Evolutionary conservation across 1,140 invertebrate species (phyloP).

Genomic region (Atta cephalotes): DNA sequence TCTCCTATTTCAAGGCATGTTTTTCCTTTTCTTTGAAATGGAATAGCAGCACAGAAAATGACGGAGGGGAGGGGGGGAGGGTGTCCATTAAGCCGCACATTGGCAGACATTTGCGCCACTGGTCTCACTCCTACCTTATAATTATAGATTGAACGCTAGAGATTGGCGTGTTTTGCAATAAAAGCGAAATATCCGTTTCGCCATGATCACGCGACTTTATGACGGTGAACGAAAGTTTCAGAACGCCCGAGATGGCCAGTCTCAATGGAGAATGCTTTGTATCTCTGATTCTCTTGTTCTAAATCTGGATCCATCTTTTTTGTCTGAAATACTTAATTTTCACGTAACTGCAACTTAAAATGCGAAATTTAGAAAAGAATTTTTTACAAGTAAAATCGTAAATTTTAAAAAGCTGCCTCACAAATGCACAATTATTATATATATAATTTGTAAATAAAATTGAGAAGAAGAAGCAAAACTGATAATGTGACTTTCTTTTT

Average conservation of each 20-base stretch:
- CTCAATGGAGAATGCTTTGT: not conserved
- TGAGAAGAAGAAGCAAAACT: not conserved
- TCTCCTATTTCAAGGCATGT: not conserved
- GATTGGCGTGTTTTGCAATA: constrained; percentile 35
- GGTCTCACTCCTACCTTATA: constrained; percentile 58
- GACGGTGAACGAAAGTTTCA: constrained; percentile 15
- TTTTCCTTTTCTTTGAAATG: constrained; percentile 32
- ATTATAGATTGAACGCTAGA: constrained; percentile 53
- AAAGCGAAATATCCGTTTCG: constrained; percentile 38
- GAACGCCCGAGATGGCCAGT: not conserved
- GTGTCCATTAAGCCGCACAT: constrained; percentile 26
- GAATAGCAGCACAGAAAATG: not conserved
- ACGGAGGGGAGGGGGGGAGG: not conserved
- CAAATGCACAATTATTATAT: not conserved
- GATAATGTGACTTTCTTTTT: no score
- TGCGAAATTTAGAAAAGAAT: not conserved
- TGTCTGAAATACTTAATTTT: not conserved
- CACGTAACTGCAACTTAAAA: not conserved
- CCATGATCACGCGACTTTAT: constrained; percentile 18
- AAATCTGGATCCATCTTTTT: not conserved
- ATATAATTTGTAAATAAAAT: constrained; percentile 5
- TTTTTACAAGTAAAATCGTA: not conserved
- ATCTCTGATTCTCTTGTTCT: not conserved
- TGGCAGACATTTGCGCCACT: constrained; percentile 24
- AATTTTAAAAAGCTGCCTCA: not conserved